Evolutionary conservation across 1,140 invertebrate genomes (phyloP), one percentile per base, ranked within the genome.

Genomic region (Nixonia krombeini): DNA sequence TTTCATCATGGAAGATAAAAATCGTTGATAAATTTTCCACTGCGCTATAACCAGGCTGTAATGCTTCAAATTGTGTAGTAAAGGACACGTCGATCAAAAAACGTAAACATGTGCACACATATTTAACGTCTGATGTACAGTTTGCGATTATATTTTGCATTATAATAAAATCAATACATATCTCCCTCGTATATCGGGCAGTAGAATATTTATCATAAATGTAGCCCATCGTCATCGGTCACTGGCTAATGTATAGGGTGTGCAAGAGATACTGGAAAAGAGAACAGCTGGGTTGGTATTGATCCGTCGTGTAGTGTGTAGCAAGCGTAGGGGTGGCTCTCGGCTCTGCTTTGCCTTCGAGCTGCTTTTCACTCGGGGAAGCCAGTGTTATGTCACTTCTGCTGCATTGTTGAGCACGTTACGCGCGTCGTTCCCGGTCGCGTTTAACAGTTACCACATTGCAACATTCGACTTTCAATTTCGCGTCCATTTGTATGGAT

Each of bases 231-330:
- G 61, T 47, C 63, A 63, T 49, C 35, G 41, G 61, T 52, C 50
- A 33, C 23, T 16, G 50, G 21, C 59, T 29, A 63, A 57, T 64
- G 46, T 64, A 35, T 62, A 70, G 69, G 53, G 70, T 66, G 58
- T 56, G 61, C 74, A 76, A 73, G 72, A 73, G 76, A 79, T 80
- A 73, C 58, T 56, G 73, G 77, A 81, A 81, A 80, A 76, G 74
- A 78, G 76, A 80, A 76, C 74, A 80, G 81, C 76, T 80, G 80
- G 75, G 79, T 81, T 78, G 66, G 79, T 83, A 83, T 83, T 83
- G 81, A 83, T 83, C 80, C 73, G 44, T 72, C 57, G 65, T 21
- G 42, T 50, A 64, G 67, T 46, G 58, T 56, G 50, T 31, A 10
- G 12, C 33, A 58, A 41, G 72, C 61, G 74, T 71, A 76, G 75